Evolutionary conservation across 2,888 invertebrate species (phyloP), one percentile per base, ranked within the genome.

Genomic region (Allacma fusca): DNA sequence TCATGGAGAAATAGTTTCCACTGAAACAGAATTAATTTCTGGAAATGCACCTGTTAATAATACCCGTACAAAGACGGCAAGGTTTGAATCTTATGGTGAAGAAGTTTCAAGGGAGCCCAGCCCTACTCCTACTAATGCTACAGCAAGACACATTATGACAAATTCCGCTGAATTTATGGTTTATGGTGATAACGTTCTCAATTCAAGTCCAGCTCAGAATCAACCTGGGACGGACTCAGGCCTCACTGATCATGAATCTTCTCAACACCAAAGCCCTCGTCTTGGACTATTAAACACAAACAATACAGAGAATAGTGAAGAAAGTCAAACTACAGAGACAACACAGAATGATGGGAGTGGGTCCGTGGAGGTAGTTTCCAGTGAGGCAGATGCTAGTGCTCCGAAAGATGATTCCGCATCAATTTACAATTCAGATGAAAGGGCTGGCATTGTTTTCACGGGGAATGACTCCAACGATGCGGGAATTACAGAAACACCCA

Each of bases 131-230:
- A 21, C n/a, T n/a, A 71, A 71, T 71, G 71, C 71, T 16, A 26
- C 71, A 12, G 43, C 71, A 1, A 5, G 71, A 21, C 68, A 70
- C 29, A 44, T 74, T n/a, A 67, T 62, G 13, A 67, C 65, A 28
- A 69, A 76, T 50, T 76, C 78, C 13, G 75, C 72, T 34, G 79
- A 79, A 78, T 75, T 79, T 34, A 79, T 79, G 78, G 77, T 75
- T 23, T 79, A 69, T 57, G 72, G 78, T 13, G 80, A 79, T 34
- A 74, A 76, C 28, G 26, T 28, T 13, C n/a, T 34, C 9, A 57
- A 50, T 26, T 59, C 12, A n/a, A 69, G 19, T 65, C 64, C 34
- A 7, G n/a, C 29, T 7, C 50, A 28, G 21, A 70, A 26, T 28
- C 68, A 34, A 64, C 44, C 21, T 29, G 73, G 44, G 1, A 70